These are phyloP conservation scores for Lasaia peninsularis DNA, from an alignment of 1,140 invertebrate species.

Conservation along the genomic window DNA sequence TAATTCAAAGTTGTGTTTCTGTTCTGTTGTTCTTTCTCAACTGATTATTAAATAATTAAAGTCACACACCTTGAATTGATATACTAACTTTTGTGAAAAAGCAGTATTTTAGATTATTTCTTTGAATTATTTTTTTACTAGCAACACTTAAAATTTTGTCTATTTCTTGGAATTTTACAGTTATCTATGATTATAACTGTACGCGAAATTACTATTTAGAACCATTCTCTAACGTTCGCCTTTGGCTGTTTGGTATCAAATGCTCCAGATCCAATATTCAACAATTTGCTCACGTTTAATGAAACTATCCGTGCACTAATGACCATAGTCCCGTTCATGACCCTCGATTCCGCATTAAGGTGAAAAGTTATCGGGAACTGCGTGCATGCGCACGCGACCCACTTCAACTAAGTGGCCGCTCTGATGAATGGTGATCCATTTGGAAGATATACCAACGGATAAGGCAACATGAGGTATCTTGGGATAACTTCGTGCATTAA, in stretches of 20 bases:
- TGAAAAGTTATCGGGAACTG: slow-evolving; percentile 43
- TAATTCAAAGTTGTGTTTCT: no score
- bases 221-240: neutral
- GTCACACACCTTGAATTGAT: no score
- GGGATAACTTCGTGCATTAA: slow-evolving; percentile 27
- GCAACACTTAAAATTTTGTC: neutral
- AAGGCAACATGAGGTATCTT: slow-evolving; percentile 32
- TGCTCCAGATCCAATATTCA: slow-evolving; percentile 16
- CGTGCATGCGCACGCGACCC: slow-evolving; percentile 35
- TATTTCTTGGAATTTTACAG: neutral
- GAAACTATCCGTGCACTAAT: slow-evolving; percentile 34
- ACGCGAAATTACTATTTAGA: slow-evolving; percentile 1
- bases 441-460: slow-evolving; percentile 29
- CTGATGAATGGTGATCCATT: slow-evolving; percentile 45
- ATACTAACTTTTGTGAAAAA: no score
- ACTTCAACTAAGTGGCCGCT: slow-evolving; percentile 45
- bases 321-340: slow-evolving; percentile 31
- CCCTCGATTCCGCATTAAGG: slow-evolving; percentile 35
- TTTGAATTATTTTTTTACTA: no score
- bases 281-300: slow-evolving; percentile 31
- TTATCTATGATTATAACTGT: neutral
- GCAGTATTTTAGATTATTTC: neutral
- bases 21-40: no score
- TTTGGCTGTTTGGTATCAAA: neutral
- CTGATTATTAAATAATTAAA: no score